phyloP scores from a whole-genome alignment of 2,113 vertebrate species.

The Hylia prasina region DNA sequence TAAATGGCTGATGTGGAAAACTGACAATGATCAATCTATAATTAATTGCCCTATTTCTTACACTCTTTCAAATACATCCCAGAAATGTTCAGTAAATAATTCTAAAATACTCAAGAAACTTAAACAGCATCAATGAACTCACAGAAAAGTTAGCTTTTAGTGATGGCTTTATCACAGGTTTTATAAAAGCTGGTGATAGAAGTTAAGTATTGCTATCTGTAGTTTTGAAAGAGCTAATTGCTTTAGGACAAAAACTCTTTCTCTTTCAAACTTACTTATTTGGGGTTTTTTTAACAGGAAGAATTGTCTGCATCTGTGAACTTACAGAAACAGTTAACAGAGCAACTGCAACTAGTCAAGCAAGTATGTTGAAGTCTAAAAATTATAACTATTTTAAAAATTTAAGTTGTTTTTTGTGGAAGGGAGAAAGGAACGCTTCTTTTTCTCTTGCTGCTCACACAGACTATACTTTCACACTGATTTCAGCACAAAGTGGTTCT shows the following conservation, averaged over 20 bases:
- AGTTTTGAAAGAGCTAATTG: neutral
- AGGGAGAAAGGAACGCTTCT: neutral
- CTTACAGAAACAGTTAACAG: slow-evolving; percentile 76
- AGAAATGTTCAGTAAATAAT: neutral
- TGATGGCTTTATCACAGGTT: neutral
- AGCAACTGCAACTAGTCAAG: slow-evolving; percentile 80
- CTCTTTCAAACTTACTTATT: neutral
- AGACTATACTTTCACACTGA: neutral
- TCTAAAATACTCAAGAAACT: neutral
- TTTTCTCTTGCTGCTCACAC: neutral
- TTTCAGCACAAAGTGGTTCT: neutral
- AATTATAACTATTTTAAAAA: neutral
- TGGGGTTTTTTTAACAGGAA: slow-evolving; percentile 75
- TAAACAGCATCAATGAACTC: neutral
- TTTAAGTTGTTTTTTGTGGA: neutral
- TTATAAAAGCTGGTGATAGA: neutral
- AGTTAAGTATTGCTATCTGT: neutral
- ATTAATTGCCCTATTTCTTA: neutral
- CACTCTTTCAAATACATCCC: neutral
- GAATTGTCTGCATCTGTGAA: slow-evolving; percentile 80
- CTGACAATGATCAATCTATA: neutral
- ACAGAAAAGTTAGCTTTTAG: neutral
- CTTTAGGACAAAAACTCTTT: neutral
- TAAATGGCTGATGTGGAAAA: neutral
- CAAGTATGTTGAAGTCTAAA: slow-evolving; percentile 73